Evolutionary conservation across 2,888 invertebrate genomes (phyloP), one percentile per base, ranked within the genome.

Genomic region (Neoaliturus tenellus): DNA sequence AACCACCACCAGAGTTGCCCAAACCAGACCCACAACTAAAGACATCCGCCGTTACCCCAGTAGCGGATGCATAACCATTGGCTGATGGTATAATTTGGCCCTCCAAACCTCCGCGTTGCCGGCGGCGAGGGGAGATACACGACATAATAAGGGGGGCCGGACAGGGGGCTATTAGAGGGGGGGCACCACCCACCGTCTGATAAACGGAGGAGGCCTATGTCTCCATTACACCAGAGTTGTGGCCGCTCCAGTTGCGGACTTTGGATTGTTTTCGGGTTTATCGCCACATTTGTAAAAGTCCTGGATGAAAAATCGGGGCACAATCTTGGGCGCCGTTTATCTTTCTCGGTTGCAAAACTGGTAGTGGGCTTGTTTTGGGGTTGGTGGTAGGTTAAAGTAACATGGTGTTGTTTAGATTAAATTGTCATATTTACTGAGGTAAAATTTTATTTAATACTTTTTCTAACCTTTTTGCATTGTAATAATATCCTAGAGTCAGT

Each of bases 71-170:
- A 25, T 25, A 55, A 55, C 55, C 1, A 55, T 3, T 48, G 25
- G 2, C 55, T 25, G 35, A 67, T 67, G 71, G 71, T 71, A 71
- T 71, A 39, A 39, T 71, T 39, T 71, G 10, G 39, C 5, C n/a
- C 35, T 12, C 35, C 33, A n/a, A 67, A 23, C 55, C 23, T 23
- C 20, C 55, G 55, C 8, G 55, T 14, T 2, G 67, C 71, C 71
- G 39, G 71, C 39, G 71, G 39, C 5, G 35, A 3, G 31, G 67
- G 33, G 71, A 39, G 71, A 71, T 20, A 71, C 71, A 71, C 71
- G 71, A 17, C 71, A 35, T 41, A 71, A 41, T 71, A 2, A 41
- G 6, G 39, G 20, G 41, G 71, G 71, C n/a, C 35, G 6, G 71
- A 71, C 71, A 71, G 71, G 20, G 20, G 35, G 71, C 23, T 23